A percentile compares a stretch with the other conserved stretches of the same genome.
Evolutionary conservation across 2,113 vertebrate species (phyloP).

Genomic region (Panthera leo): DNA sequence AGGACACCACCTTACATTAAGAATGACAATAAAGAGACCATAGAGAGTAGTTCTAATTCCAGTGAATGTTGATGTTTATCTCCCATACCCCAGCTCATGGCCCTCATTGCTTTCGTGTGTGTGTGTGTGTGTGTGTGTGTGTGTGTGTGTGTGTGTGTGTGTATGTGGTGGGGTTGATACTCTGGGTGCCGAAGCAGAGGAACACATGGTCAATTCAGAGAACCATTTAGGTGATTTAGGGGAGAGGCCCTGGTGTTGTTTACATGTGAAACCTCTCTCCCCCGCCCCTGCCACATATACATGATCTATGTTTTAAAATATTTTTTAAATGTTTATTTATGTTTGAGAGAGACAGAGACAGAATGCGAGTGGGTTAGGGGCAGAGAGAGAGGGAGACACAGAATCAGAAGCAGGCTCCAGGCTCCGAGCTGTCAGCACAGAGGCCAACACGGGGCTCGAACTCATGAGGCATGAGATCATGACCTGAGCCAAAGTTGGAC

Average conservation of each 20-base stretch:
- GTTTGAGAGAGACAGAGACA: too few relatives aligned
- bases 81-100: neutral
- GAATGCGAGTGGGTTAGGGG: too few relatives aligned
- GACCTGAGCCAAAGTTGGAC: too few relatives aligned
- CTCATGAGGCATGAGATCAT: too few relatives aligned
- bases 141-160: neutral
- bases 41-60: neutral
- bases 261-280: neutral
- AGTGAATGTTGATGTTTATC: neutral
- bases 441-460: too few relatives aligned
- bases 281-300: accelerated
- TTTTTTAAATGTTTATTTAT: neutral
- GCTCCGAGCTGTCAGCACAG: too few relatives aligned
- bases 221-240: neutral
- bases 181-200: neutral
- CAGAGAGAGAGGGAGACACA: too few relatives aligned
- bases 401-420: too few relatives aligned
- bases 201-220: neutral
- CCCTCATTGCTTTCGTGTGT: neutral
- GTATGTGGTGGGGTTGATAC: neutral
- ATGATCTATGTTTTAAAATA: neutral
- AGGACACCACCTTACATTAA: too few relatives aligned
- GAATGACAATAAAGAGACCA: neutral
- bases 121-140: too few relatives aligned
- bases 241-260: neutral